These are phyloP conservation scores for Petrosia ficiformis DNA, from an alignment of 37 sponge, comb jelly and placozoan genomes.

Conservation along the genomic window DNA sequence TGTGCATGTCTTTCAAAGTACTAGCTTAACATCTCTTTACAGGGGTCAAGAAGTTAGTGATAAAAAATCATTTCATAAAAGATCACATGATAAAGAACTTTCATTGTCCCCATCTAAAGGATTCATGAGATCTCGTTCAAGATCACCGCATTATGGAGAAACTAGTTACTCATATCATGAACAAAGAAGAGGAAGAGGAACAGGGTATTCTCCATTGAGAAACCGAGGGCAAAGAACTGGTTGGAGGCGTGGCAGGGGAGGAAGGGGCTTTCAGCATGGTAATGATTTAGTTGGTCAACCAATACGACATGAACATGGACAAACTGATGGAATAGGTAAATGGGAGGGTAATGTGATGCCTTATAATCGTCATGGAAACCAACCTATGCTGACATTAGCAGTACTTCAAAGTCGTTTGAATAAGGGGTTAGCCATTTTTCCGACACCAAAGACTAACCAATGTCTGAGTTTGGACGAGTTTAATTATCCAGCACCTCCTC, in stretches of 20 bases:
- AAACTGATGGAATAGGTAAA: background rate
- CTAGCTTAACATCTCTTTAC: too few relatives aligned
- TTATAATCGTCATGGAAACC: background rate
- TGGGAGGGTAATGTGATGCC: background rate
- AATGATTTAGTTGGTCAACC: background rate
- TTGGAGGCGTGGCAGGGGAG: background rate
- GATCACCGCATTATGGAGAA: too few relatives aligned
- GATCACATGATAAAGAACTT: too few relatives aligned
- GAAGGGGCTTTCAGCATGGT: background rate
- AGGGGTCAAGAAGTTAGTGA: too few relatives aligned
- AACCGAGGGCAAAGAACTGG: too few relatives aligned
- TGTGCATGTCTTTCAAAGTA: too few relatives aligned
- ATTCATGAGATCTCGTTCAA: too few relatives aligned
- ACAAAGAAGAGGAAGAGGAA: too few relatives aligned
- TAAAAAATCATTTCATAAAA: too few relatives aligned
- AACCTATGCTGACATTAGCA: background rate
- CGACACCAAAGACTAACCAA: conserved; percentile 18
- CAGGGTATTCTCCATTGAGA: too few relatives aligned
- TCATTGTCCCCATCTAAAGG: too few relatives aligned
- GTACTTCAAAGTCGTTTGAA: conserved; percentile 1
- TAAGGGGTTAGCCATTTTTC: conserved; percentile 30
- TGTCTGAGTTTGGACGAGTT: conserved; percentile 36
- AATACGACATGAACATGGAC: conserved; percentile 1
- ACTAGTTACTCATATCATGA: too few relatives aligned
- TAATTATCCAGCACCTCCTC: conserved; percentile 59